These are phyloP conservation scores for Mohoua ochrocephala DNA, from an alignment of 2,113 vertebrate species.

Conservation along the genomic window DNA sequence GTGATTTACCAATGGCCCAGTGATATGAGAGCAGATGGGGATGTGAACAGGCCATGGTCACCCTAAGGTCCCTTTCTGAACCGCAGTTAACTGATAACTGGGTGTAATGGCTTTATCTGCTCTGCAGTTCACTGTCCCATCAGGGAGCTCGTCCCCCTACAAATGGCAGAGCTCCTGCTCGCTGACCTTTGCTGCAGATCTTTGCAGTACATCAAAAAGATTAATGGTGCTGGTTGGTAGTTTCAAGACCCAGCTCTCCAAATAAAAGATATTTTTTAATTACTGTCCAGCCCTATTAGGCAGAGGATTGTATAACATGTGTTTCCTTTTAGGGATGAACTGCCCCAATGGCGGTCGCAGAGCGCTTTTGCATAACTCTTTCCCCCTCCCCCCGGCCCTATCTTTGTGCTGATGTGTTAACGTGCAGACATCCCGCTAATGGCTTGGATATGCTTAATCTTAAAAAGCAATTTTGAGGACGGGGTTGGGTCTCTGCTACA, in stretches of 20 bases:
- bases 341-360: conserved; percentile 5
- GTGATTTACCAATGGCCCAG: not conserved
- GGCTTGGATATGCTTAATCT: conserved; percentile 13
- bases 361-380: conserved; percentile 52
- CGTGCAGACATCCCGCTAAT: conserved; percentile 50
- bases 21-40: not conserved
- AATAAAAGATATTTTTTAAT: conserved; percentile 71
- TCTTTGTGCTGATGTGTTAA: conserved; percentile 65
- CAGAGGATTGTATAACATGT: conserved; percentile 47
- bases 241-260: conserved; percentile 64
- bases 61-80: not conserved
- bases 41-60: not conserved
- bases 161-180: not conserved
- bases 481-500: not conserved
- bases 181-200: conserved; percentile 46
- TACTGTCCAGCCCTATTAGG: conserved; percentile 63
- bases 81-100: not conserved
- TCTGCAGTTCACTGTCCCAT: not conserved
- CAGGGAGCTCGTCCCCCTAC: not conserved
- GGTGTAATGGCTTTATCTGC: not conserved
- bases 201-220: conserved; percentile 65
- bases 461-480: conserved; percentile 13
- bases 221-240: conserved; percentile 51
- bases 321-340: conserved; percentile 67
- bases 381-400: not conserved